These are phyloP conservation scores for Cyprinus carpio DNA, from an alignment of 2,113 vertebrate species.

Conservation along the genomic window DNA sequence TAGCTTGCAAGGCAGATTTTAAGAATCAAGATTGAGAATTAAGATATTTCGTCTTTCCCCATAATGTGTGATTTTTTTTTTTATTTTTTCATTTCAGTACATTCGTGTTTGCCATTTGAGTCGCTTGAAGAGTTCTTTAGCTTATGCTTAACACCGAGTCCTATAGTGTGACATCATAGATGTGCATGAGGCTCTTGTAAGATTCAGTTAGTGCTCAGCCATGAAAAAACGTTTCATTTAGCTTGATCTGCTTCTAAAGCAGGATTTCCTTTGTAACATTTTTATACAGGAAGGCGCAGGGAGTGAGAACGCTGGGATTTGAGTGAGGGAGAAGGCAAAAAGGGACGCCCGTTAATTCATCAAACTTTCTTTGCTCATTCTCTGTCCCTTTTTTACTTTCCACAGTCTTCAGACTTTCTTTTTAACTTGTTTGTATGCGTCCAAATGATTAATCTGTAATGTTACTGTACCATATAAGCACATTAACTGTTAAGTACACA, in stretches of 20 bases:
- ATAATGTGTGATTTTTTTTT: neutral
- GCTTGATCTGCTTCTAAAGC: neutral
- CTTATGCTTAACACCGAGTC: slow-evolving; percentile 7
- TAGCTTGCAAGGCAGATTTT: slow-evolving; percentile 25
- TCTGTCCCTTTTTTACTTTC: neutral
- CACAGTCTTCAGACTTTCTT: neutral
- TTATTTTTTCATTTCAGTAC: neutral
- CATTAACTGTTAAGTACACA: slow-evolving; percentile 19
- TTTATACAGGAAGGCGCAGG: neutral
- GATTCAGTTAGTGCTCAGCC: neutral
- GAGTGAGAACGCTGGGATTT: neutral
- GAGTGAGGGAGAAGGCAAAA: slow-evolving; percentile 6
- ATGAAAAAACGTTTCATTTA: neutral
- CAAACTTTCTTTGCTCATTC: neutral
- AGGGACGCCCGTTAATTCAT: neutral
- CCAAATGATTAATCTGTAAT: slow-evolving; percentile 1
- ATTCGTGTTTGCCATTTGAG: slow-evolving; percentile 13
- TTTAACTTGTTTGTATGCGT: neutral
- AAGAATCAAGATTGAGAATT: slow-evolving; percentile 27
- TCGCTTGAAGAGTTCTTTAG: slow-evolving; percentile 18
- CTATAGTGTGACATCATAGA: slow-evolving; percentile 16
- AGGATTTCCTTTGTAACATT: slow-evolving; percentile 16
- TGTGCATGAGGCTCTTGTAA: neutral
- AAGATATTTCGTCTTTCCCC: slow-evolving; percentile 4
- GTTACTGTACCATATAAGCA: slow-evolving; percentile 12